These are phyloP conservation scores for Pangasius krempfi DNA, from an alignment of 2,797 vertebrate species.

Conservation along the genomic window DNA sequence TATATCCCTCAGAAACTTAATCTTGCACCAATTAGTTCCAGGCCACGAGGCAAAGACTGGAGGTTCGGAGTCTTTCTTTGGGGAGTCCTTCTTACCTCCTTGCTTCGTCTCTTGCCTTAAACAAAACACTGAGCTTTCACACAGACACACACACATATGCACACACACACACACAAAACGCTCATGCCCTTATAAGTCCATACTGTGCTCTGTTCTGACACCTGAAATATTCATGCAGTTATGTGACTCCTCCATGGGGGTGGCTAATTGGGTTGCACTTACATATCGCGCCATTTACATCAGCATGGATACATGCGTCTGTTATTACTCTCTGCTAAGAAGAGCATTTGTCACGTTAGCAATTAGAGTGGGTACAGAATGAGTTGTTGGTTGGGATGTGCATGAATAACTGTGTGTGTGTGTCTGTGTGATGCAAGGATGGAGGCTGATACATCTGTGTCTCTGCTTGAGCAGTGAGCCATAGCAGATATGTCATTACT, in stretches of 20 bases:
- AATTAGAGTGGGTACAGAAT: slow-evolving; percentile 30
- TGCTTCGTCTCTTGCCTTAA: slow-evolving; percentile 6
- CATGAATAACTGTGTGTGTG: slow-evolving; percentile 5
- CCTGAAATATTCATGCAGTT: slow-evolving; percentile 36
- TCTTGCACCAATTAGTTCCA: slow-evolving; percentile 82
- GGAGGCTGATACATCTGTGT: slow-evolving; percentile 28
- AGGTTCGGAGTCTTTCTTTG: slow-evolving; percentile 39
- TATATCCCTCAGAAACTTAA: slow-evolving; percentile 78
- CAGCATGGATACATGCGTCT: neutral
- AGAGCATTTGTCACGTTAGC: slow-evolving; percentile 37
- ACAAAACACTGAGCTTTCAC: neutral
- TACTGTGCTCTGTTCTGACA: slow-evolving; percentile 23
- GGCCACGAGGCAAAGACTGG: slow-evolving; percentile 69
- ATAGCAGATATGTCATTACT: slow-evolving; percentile 28
- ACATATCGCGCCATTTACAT: slow-evolving; percentile 35
- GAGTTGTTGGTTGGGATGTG: neutral
- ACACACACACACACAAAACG: neutral
- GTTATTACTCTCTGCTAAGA: slow-evolving; percentile 9
- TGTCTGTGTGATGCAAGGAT: slow-evolving; percentile 2
- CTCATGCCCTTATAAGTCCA: slow-evolving; percentile 24
- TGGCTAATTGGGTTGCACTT: slow-evolving; percentile 42
- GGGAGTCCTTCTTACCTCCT: slow-evolving; percentile 31
- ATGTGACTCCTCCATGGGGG: slow-evolving; percentile 26
- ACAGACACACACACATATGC: slow-evolving; percentile 22
- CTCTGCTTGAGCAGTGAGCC: slow-evolving; percentile 23